phyloP scores from a whole-genome alignment of 1,140 invertebrate species.

The Caenorhabditis inopinata region DNA sequence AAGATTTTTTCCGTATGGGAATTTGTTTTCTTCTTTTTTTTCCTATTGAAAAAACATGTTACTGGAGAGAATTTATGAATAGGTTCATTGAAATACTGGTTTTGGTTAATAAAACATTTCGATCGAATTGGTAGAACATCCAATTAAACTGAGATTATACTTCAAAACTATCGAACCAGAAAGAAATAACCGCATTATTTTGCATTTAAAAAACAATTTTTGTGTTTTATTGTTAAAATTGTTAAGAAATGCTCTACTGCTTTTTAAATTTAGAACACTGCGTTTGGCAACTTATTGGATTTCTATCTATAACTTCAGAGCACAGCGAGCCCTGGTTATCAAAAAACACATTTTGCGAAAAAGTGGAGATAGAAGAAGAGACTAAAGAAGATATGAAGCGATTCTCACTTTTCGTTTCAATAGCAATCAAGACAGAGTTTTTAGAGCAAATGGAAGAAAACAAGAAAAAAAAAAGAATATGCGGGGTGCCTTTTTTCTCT shows the following conservation, averaged over 20 bases:
- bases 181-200: slow-evolving; percentile 11
- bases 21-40: neutral
- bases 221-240: neutral
- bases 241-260: neutral
- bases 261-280: neutral
- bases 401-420: neutral
- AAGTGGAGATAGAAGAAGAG: neutral
- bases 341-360: too few relatives aligned
- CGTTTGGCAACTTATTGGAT: too few relatives aligned
- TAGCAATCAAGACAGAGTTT: neutral
- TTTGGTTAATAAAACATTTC: too few relatives aligned
- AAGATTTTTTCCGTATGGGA: neutral
- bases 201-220: too few relatives aligned
- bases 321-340: too few relatives aligned
- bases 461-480: neutral
- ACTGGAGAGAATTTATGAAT: too few relatives aligned
- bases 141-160: too few relatives aligned
- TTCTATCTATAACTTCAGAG: too few relatives aligned
- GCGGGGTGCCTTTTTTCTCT: neutral
- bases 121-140: too few relatives aligned
- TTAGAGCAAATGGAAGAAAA: too few relatives aligned
- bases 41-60: too few relatives aligned
- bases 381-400: slow-evolving; percentile 21
- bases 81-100: too few relatives aligned
- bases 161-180: slow-evolving; percentile 10